A percentile compares a stretch with the other conserved stretches of the same genome.
These are phyloP conservation scores for Turdus rufiventris DNA, from an alignment of 2,113 vertebrate genomes.

Conservation along the genomic window DNA sequence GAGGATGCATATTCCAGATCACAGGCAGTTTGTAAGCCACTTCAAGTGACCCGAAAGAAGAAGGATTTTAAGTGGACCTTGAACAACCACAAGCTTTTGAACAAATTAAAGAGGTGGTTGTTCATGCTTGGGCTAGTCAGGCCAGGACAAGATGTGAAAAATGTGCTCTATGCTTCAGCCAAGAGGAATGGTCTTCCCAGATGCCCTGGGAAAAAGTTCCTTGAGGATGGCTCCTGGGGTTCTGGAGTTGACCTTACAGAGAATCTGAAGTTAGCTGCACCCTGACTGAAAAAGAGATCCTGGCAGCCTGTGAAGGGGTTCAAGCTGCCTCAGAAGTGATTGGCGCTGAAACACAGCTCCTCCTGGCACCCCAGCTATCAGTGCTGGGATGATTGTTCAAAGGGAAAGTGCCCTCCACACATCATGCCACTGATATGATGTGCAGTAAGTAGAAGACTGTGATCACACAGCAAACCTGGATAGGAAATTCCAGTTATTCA, in stretches of 20 bases:
- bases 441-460: not conserved
- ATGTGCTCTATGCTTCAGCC: not conserved
- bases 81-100: not conserved
- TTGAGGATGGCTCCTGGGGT: not conserved
- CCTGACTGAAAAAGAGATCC: not conserved
- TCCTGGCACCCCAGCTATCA: rapidly evolving
- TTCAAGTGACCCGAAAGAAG: not conserved
- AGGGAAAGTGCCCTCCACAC: too few relatives aligned
- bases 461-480: too few relatives aligned
- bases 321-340: not conserved
- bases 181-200: not conserved
- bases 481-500: not conserved
- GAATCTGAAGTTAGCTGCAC: not conserved
- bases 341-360: not conserved
- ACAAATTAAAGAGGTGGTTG: not conserved
- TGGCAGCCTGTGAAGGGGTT: not conserved
- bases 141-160: not conserved
- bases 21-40: not conserved
- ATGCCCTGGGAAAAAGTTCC: not conserved
- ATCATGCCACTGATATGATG: too few relatives aligned
- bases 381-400: not conserved
- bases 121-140: not conserved
- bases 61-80: not conserved
- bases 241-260: not conserved
- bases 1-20: not conserved